Percentiles rank a stretch among this genome's conserved stretches.
phyloP scores from a whole-genome alignment of 2,888 invertebrate species.

The Stenichneumon culpator region DNA sequence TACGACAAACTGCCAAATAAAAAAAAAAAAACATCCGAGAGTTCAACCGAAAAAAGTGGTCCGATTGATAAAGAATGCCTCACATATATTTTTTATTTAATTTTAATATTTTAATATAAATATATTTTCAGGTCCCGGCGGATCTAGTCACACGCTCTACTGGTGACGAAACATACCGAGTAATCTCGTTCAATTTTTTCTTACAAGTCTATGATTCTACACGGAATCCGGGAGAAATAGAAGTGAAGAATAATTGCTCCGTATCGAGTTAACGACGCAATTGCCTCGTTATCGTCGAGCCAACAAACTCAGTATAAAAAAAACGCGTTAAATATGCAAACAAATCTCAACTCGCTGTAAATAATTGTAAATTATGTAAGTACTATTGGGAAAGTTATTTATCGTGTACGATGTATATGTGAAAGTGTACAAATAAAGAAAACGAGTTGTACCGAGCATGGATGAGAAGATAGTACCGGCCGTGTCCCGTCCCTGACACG shows the following conservation, averaged over 20 bases:
- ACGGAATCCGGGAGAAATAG: too few relatives aligned
- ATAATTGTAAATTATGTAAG: constrained; percentile 59
- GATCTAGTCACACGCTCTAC: constrained; percentile 70
- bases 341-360: constrained; percentile 32
- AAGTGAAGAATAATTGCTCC: too few relatives aligned
- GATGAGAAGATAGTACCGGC: too few relatives aligned
- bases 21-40: too few relatives aligned
- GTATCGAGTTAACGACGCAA: too few relatives aligned
- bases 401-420: constrained; percentile 42
- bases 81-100: too few relatives aligned
- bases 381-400: constrained; percentile 49
- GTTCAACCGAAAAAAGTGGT: too few relatives aligned
- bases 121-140: constrained; percentile 62
- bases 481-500: constrained; percentile 57
- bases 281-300: neutral
- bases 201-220: too few relatives aligned
- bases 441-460: too few relatives aligned
- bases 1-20: too few relatives aligned
- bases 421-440: constrained; percentile 45
- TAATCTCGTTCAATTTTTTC: constrained; percentile 5
- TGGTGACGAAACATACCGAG: constrained; percentile 60
- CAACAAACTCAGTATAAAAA: neutral
- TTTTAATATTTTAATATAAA: neutral
- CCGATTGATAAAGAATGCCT: too few relatives aligned
- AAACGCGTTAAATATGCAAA: constrained; percentile 12